Conservation (phyloP, 2,888 invertebrate species). For the Lycophotia porphyrea region DNA sequence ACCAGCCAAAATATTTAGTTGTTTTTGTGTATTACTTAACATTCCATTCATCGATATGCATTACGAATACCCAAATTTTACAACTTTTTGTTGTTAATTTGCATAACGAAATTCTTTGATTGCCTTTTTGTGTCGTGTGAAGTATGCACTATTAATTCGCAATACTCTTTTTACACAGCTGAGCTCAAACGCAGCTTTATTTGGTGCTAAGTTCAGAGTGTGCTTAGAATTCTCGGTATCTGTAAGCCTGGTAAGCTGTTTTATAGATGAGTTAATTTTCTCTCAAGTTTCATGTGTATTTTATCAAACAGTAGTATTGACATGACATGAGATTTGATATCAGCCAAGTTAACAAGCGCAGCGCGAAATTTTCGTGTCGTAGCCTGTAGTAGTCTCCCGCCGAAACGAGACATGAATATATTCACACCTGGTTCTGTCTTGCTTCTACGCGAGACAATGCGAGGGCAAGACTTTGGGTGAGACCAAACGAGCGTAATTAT, state of each 20-base stretch:
- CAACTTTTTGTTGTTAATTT: neutral
- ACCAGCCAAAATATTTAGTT: neutral
- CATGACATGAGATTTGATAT: neutral
- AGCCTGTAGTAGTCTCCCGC: no score
- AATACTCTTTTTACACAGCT: conserved; percentile 6
- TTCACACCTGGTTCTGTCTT: neutral
- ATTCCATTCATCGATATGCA: neutral
- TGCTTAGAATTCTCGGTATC: conserved; percentile 21
- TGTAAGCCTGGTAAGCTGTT: conserved; percentile 35
- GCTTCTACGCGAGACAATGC: neutral
- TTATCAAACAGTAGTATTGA: neutral
- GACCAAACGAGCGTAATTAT: neutral
- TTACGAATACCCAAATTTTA: no score
- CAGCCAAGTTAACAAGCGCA: neutral
- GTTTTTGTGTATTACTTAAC: neutral
- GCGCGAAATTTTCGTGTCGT: neutral
- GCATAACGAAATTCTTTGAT: neutral
- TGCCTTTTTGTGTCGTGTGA: neutral
- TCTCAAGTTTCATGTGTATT: conserved; percentile 1
- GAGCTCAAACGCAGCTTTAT: neutral
- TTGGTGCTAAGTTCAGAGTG: conserved; percentile 26
- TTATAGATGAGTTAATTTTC: neutral
- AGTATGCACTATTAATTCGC: neutral
- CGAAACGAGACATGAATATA: neutral
- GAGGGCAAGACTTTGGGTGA: neutral